Conservation (phyloP, 2,888 invertebrate genomes). For the Torymus texanus region DNA sequence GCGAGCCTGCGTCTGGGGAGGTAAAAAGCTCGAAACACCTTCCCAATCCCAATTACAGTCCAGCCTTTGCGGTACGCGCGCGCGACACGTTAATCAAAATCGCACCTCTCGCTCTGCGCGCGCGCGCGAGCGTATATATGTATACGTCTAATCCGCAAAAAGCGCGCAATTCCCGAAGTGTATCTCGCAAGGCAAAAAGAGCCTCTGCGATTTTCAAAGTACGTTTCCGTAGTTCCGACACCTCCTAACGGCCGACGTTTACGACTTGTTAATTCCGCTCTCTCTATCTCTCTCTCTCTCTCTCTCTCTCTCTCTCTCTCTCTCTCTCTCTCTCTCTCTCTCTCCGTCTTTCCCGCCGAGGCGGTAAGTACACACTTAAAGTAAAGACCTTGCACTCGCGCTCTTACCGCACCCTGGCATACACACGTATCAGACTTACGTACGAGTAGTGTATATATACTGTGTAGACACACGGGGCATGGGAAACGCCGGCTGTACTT, state of each 20-base stretch:
- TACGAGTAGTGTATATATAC: too few relatives aligned
- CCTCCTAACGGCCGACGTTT: conserved; percentile 25
- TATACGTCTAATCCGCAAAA: conserved; percentile 15
- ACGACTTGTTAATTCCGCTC: conserved; percentile 39
- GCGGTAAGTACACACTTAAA: conserved; percentile 21
- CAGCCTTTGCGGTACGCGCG: not conserved
- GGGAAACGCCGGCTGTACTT: conserved; percentile 3
- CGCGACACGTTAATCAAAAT: conserved; percentile 44
- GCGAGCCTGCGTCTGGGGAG: not conserved
- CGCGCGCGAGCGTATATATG: too few relatives aligned
- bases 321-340: too few relatives aligned
- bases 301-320: not conserved
- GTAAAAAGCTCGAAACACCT: not conserved
- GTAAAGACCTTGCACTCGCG: not conserved
- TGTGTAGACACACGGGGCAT: not conserved
- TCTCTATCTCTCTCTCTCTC: not conserved
- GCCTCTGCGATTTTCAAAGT: not conserved
- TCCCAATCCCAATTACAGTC: not conserved
- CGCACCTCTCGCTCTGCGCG: conserved; percentile 10
- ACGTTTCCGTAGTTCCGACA: too few relatives aligned
- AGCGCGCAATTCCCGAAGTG: not conserved
- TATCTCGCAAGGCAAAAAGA: not conserved
- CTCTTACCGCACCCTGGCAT: too few relatives aligned
- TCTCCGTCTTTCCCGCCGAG: not conserved
- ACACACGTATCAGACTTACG: too few relatives aligned